Percentiles rank a stretch among this genome's conserved stretches.
Evolutionary conservation across 2,113 vertebrate genomes (phyloP).

Genomic region (Bothrops jararaca): DNA sequence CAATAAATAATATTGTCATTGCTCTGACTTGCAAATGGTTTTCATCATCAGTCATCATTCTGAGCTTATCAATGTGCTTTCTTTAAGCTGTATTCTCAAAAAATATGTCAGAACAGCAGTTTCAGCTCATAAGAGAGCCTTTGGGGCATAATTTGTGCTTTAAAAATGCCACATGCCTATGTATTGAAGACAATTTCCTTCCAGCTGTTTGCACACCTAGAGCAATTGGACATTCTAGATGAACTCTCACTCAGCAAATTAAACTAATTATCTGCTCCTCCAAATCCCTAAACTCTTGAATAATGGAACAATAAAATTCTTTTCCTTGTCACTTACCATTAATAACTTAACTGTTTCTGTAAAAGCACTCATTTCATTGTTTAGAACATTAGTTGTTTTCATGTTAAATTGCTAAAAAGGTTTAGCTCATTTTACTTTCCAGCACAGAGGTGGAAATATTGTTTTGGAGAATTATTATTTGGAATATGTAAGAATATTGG

Average conservation of each 20-base stretch:
- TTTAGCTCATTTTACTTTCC: neutral
- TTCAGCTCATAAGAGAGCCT: conserved; percentile 9
- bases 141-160: neutral
- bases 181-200: conserved; percentile 29
- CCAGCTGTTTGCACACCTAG: conserved; percentile 23
- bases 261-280: conserved; percentile 41
- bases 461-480: neutral
- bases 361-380: conserved; percentile 27
- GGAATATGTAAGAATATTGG: neutral
- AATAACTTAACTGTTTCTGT: conserved; percentile 7
- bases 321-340: conserved; percentile 10
- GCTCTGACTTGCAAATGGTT: neutral
- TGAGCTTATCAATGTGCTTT: neutral
- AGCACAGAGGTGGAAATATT: neutral
- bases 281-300: conserved; percentile 34
- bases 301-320: conserved; percentile 24
- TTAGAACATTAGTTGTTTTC: conserved; percentile 19
- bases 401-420: neutral
- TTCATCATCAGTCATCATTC: neutral
- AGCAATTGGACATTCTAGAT: conserved; percentile 26
- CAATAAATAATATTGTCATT: neutral
- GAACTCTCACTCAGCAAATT: conserved; percentile 36
- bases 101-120: conserved; percentile 26
- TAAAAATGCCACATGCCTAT: conserved; percentile 21
- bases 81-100: conserved; percentile 1